Percentiles rank a stretch among this genome's conserved stretches.
Evolutionary conservation across 2,888 invertebrate species (phyloP).

Genomic region (Dryomyza anilis): DNA sequence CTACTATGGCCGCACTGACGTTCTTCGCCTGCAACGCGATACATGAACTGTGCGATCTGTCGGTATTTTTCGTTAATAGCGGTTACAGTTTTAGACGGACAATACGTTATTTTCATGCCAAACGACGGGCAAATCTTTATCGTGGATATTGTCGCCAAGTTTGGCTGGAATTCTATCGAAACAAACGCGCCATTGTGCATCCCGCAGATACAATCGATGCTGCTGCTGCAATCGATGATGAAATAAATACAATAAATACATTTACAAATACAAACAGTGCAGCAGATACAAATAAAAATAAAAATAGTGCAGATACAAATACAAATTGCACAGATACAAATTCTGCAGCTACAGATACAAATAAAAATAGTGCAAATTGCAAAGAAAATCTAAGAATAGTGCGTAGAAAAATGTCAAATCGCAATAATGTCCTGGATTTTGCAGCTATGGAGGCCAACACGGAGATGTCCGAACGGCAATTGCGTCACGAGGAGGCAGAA

Average conservation of each 20-base stretch:
- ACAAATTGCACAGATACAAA: background rate
- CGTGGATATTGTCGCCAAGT: slow-evolving; percentile 47
- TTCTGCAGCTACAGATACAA: background rate
- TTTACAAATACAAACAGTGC: slow-evolving; percentile 11
- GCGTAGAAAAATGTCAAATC: slow-evolving; percentile 35
- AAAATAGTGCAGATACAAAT: background rate
- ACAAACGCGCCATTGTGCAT: too few species aligned
- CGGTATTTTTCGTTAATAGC: slow-evolving; percentile 51
- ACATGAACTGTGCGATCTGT: slow-evolving; percentile 50
- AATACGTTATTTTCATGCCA: slow-evolving; percentile 45
- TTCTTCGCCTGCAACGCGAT: slow-evolving; percentile 47
- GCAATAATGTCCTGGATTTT: slow-evolving; percentile 50
- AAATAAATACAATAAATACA: slow-evolving; percentile 19
- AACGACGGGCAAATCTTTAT: slow-evolving; percentile 48
- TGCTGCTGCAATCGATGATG: background rate
- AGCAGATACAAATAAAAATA: background rate
- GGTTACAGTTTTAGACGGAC: slow-evolving; percentile 48
- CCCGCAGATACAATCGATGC: slow-evolving; percentile 20
- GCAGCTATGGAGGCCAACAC: slow-evolving; percentile 50
- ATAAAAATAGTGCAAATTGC: background rate
- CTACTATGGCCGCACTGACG: slow-evolving; percentile 56
- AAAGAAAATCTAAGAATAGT: slow-evolving; percentile 19
- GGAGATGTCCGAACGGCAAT: slow-evolving; percentile 37
- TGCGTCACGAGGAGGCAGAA: slow-evolving; percentile 6
- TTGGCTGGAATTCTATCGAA: slow-evolving; percentile 40